Evolutionary conservation across 2,888 invertebrate species (phyloP), one percentile per base, ranked within the genome.

Genomic region (Miltochrista miniata): DNA sequence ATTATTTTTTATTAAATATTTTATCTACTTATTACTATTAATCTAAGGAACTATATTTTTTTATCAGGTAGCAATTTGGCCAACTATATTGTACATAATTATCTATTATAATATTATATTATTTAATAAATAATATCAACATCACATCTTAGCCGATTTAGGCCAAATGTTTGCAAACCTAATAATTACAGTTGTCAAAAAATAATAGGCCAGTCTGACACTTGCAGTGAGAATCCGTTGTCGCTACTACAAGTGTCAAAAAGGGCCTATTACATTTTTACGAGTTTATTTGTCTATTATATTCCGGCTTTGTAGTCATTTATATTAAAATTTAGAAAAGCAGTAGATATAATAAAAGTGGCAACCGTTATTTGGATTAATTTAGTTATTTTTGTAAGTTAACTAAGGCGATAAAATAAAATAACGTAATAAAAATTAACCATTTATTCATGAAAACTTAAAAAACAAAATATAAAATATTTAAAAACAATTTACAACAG

Each of bases 401-500:
- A 12, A 34, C 1, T 18, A 1, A 37, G 31, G 37, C 18, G 1
- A 40, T 1, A 53, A 63, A 53, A 60, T 59, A 57, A 59, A 62
- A 51, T 43, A 59, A 45, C 47, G 59, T 38, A 58, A 45, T 62
- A 59, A 64, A 69, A 68, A 69, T 54, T 64, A 61, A 69, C 54
- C 57, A 56, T 73, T 68, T 72, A 73, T 64, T 72, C 24, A 42
- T 54, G 40, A 61, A 67, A 65, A 65, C 59, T 50, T 61, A 62
- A 72, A 72, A 69, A 70, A 70, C 72, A 73, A 65, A 68, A 56
- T 58, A 65, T 51, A 56, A 62, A 70, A 61, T 57, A 42, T 41
- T 10, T 45, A 51, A 50, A 61, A 68, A 66, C 65, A 70, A 73
- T 74, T 76, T 81, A 81, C 76, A 84, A 79, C 76, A 77, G 68